Conservation (phyloP, 2,797 vertebrate species). For the Odontamblyopus rebecca region DNA sequence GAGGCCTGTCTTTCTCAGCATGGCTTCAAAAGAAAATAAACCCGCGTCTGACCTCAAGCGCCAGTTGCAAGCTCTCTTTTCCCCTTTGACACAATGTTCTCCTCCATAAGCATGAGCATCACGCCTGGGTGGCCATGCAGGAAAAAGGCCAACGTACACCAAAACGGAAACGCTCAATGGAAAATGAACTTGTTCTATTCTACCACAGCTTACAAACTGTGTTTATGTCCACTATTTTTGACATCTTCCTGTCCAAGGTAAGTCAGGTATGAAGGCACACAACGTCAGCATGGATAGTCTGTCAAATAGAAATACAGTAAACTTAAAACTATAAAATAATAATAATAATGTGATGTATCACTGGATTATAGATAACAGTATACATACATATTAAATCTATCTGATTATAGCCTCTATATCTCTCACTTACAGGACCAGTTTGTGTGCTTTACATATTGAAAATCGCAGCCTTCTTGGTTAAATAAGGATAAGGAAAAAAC, state of each 20-base stretch:
- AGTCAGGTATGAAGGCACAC: conserved; percentile 26
- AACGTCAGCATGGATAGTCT: conserved; percentile 17
- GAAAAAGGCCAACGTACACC: conserved; percentile 26
- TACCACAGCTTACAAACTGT: conserved; percentile 6
- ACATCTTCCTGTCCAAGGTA: conserved; percentile 18
- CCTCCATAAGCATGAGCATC: conserved; percentile 43
- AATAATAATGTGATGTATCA: background rate
- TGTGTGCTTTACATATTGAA: background rate
- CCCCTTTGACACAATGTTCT: conserved; percentile 60
- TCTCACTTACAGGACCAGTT: background rate
- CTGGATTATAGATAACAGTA: background rate
- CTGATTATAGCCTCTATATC: background rate
- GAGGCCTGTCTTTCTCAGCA: conserved; percentile 49
- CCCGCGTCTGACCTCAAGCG: conserved; percentile 69
- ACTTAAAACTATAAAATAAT: background rate
- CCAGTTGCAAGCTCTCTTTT: conserved; percentile 49
- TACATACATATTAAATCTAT: background rate
- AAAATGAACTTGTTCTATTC: conserved; percentile 11
- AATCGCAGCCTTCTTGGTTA: background rate
- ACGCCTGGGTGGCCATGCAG: conserved; percentile 65
- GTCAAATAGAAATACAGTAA: background rate
- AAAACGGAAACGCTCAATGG: conserved; percentile 37
- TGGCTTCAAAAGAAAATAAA: conserved; percentile 71
- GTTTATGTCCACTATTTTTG: background rate
- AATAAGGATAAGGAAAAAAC: background rate